phyloP scores from a whole-genome alignment of 1,140 invertebrate genomes.

The Pteromalus puparum region DNA sequence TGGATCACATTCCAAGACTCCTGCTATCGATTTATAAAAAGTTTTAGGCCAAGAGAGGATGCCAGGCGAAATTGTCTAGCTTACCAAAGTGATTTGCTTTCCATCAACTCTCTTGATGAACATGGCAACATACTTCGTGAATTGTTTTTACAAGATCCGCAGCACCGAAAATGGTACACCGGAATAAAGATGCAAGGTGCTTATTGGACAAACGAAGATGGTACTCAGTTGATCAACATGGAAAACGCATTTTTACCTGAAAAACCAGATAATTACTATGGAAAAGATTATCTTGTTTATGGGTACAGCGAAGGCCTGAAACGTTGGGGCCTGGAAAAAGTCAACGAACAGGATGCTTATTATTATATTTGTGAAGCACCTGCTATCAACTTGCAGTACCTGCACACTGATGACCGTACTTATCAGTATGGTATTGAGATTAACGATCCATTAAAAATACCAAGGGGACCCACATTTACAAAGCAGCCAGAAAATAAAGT shows the following conservation, averaged over 20 bases:
- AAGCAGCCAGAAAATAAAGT: slow-evolving; percentile 88
- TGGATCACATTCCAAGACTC: slow-evolving; percentile 86
- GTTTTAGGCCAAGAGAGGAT: slow-evolving; percentile 85
- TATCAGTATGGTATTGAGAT: slow-evolving; percentile 89
- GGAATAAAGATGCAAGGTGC: slow-evolving; percentile 83
- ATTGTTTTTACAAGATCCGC: slow-evolving; percentile 87
- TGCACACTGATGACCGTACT: slow-evolving; percentile 85
- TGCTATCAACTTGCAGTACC: slow-evolving; percentile 79
- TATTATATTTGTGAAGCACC: slow-evolving; percentile 94
- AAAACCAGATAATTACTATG: slow-evolving; percentile 69
- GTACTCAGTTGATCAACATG: slow-evolving; percentile 83
- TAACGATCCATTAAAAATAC: slow-evolving; percentile 86
- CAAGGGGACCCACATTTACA: slow-evolving; percentile 91
- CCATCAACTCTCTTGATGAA: slow-evolving; percentile 88
- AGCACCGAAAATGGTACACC: slow-evolving; percentile 91
- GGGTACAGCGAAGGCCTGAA: slow-evolving; percentile 83
- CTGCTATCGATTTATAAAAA: slow-evolving; percentile 93
- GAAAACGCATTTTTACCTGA: slow-evolving; percentile 88
- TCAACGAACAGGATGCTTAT: slow-evolving; percentile 84
- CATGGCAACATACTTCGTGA: slow-evolving; percentile 90
- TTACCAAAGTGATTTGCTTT: slow-evolving; percentile 87
- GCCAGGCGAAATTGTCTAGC: slow-evolving; percentile 88
- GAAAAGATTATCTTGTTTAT: slow-evolving; percentile 80
- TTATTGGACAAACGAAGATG: slow-evolving; percentile 91
- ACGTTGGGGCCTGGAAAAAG: slow-evolving; percentile 89